Evolutionary conservation across 2,797 vertebrate species (phyloP).

Genomic region (Malacoraja senta): DNA sequence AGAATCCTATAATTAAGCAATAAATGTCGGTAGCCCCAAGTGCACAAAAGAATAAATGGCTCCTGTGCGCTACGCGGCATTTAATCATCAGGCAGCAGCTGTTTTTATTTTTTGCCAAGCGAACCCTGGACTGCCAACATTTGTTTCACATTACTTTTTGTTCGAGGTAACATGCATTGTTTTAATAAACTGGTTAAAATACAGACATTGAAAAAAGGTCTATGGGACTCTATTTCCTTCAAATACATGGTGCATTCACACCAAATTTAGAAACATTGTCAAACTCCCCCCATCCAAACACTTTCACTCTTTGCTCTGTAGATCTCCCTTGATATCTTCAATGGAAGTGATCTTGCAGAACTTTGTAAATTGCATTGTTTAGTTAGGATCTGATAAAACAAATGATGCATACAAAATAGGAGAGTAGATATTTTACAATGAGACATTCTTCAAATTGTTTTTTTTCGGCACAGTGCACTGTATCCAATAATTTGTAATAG

Average conservation of each 20-base stretch:
- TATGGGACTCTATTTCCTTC: not conserved
- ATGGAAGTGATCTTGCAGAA: not conserved
- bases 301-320: not conserved
- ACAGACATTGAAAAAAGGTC: not conserved
- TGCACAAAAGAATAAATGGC: slow-evolving; percentile 36
- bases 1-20: slow-evolving; percentile 32
- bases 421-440: not conserved
- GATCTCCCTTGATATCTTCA: not conserved
- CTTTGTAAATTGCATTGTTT: not conserved
- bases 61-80: not conserved
- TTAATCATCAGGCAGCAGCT: slow-evolving; percentile 37
- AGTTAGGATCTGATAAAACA: not conserved
- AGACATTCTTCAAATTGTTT: not conserved
- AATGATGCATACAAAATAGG: not conserved
- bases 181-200: slow-evolving; percentile 10
- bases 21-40: slow-evolving; percentile 15
- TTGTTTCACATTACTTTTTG: slow-evolving; percentile 12
- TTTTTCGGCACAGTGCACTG: not conserved
- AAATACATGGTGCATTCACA: not conserved
- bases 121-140: not conserved
- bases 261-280: not conserved
- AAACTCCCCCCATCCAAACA: not conserved
- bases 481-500: not conserved
- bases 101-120: slow-evolving; percentile 32
- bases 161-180: not conserved